Evolutionary conservation across 2,797 vertebrate species (phyloP).

Genomic region (Cottoperca gobio): DNA sequence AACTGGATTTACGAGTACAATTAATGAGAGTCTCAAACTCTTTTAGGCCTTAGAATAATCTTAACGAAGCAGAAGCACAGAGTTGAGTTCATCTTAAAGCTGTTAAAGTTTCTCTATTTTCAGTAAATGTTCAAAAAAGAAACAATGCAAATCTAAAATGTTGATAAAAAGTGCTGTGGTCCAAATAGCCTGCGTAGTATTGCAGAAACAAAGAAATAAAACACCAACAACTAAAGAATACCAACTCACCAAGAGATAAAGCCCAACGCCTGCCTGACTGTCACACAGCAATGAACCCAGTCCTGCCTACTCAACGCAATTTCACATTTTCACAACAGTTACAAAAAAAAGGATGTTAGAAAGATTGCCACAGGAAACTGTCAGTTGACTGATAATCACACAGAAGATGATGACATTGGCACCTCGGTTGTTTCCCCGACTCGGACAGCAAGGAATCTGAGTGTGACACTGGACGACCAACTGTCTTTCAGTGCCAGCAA

Average conservation of each 20-base stretch:
- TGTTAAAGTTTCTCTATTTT: background rate
- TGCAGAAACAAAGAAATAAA: background rate
- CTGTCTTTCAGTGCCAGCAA: too few species aligned
- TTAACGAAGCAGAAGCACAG: background rate
- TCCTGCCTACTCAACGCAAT: background rate
- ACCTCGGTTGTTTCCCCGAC: too few species aligned
- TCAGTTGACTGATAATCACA: background rate
- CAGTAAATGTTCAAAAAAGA: background rate
- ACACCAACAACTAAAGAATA: background rate
- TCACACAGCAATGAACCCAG: background rate
- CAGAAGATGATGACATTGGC: background rate
- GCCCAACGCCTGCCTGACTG: conserved; percentile 1
- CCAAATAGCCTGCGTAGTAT: background rate
- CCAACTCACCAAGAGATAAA: conserved; percentile 55
- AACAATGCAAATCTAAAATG: background rate
- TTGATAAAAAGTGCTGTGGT: accelerated
- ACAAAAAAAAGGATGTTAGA: conserved; percentile 19
- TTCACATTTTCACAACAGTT: background rate
- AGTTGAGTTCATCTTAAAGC: background rate
- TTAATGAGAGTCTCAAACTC: background rate
- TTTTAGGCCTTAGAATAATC: background rate
- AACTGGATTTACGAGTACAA: background rate
- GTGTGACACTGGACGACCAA: too few species aligned
- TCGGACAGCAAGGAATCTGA: too few species aligned
- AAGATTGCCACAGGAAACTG: conserved; percentile 58